Conservation (phyloP, 2,797 vertebrate species). For the Jordanella pulchra region DNA sequence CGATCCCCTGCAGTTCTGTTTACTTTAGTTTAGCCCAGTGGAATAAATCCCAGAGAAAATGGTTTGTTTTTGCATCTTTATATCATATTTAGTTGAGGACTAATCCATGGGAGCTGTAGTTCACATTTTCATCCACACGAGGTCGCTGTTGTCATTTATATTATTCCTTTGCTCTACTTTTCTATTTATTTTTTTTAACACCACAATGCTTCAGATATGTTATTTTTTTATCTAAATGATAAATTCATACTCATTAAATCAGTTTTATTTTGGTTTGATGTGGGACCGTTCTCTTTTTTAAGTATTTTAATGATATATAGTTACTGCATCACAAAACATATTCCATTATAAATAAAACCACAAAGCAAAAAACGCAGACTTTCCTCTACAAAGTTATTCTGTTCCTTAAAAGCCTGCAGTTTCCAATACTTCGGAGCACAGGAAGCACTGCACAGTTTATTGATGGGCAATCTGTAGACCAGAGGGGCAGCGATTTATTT, state of each 20-base stretch:
- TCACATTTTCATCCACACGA: constrained; percentile 9
- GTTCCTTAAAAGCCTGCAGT: too few species aligned
- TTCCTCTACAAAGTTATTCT: too few species aligned
- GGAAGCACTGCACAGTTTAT: too few species aligned
- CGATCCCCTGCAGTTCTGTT: neutral
- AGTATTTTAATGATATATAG: neutral
- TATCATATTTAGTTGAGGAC: neutral
- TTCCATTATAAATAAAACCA: too few species aligned
- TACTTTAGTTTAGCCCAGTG: neutral
- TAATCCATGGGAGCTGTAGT: constrained; percentile 15
- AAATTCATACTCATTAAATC: neutral
- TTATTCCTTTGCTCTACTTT: neutral
- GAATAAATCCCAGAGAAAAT: neutral
- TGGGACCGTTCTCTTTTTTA: neutral
- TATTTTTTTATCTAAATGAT: neutral
- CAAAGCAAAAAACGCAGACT: too few species aligned
- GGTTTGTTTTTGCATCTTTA: neutral
- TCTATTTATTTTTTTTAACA: neutral
- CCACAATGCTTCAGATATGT: neutral
- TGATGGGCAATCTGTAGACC: too few species aligned
- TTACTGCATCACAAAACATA: too few species aligned
- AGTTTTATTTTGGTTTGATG: neutral
- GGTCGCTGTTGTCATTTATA: constrained; percentile 19
- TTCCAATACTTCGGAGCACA: too few species aligned
- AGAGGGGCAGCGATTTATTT: too few species aligned